Evolutionary conservation across 2,888 invertebrate genomes (phyloP).

Genomic region (Melinaea menophilus): DNA sequence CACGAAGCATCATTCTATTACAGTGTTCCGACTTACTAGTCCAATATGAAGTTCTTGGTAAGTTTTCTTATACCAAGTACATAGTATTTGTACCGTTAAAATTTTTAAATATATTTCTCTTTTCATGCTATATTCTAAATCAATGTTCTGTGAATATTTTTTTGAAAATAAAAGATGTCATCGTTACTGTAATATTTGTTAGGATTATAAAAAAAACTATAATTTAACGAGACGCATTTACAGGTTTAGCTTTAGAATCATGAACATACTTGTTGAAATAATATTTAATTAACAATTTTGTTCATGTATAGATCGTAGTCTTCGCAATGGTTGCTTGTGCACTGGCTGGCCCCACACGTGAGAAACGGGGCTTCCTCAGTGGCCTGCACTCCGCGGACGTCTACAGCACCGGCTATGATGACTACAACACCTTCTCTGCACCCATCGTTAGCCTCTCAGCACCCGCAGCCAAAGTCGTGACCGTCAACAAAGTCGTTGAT

Average conservation of each 20-base stretch:
- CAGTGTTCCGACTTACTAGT: neutral
- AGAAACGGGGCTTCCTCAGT: constrained; percentile 30
- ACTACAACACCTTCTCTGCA: constrained; percentile 17
- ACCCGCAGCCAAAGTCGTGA: constrained; percentile 48
- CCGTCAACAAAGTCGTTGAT: constrained; percentile 42
- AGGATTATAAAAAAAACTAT: no score
- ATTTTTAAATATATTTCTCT: neutral
- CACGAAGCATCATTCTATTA: neutral
- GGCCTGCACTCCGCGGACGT: constrained; percentile 9
- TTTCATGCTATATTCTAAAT: no score
- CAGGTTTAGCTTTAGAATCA: no score
- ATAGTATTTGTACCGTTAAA: neutral
- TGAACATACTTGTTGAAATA: no score
- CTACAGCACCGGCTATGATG: neutral
- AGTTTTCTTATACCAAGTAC: constrained; percentile 18
- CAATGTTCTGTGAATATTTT: no score
- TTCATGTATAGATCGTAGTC: constrained; percentile 26
- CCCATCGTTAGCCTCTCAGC: constrained; percentile 17
- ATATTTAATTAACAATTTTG: no score
- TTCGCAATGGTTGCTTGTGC: constrained; percentile 31
- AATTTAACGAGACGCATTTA: no score
- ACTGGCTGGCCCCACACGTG: constrained; percentile 27
- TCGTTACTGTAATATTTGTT: no score
- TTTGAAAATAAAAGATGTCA: no score
- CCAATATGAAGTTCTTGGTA: constrained; percentile 34